Evolutionary conservation across 2,113 vertebrate genomes (phyloP), one percentile per base, ranked within the genome.

Genomic region (Oxyura jamaicensis): DNA sequence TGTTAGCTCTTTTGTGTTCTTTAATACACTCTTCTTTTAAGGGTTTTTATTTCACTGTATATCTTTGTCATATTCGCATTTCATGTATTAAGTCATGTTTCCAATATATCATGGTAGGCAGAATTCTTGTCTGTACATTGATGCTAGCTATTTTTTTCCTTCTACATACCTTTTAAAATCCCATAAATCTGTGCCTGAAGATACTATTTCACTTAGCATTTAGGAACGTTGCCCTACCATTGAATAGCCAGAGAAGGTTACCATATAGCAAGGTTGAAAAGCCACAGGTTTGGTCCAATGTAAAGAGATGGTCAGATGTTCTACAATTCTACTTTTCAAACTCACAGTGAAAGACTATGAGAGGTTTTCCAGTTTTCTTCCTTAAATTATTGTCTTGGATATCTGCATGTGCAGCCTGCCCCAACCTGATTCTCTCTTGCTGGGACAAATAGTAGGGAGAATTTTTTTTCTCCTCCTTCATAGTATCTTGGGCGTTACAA

Each of bases 1-100:
- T 25, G 35, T 94, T 94, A 81, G 36, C 87, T 90, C 23, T 74
- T 62, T 83, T 18, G 42, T 88, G 59, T 68, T 93, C 81, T 83
- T 88, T 48, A 11, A 48, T 48, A 22, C 20, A 20, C 21, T 48
- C 20, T 48, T 48, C 46, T 48, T 48, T 48, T 19, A 48, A 48
- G 46, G 46, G 46, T 21, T 48, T 48, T 48, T 48, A 48, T 48
- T 48, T 48, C 46, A 48, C 10, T 22, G 20, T 53, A 2, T 87
- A 4, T 58, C 19, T 87, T 62, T 87, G 39, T 68, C 18, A 10
- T 36, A 1, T 68, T 84, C 39, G 13, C 65, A 63, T 67, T 33
- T 79, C 58, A 5, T 55, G 8, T 60, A 17, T 73, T 44, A 21
- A 90, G 41, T 79, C 25, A 4, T 22, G 39, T 46, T 84, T 86